phyloP scores from a whole-genome alignment of 2,797 vertebrate genomes.

The Chrosomus eos region DNA sequence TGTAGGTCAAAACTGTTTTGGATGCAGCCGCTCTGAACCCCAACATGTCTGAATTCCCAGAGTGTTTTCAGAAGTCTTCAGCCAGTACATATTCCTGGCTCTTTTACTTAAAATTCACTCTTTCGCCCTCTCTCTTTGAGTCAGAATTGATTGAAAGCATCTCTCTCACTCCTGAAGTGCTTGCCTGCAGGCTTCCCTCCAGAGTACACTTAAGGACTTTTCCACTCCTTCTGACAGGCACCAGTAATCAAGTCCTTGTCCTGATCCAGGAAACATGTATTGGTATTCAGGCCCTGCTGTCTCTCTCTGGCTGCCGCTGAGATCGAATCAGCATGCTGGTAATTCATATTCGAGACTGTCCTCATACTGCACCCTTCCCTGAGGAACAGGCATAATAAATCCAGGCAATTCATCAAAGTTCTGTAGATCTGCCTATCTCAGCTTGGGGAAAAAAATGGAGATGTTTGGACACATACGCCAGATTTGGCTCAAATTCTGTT shows the following conservation, averaged over 20 bases:
- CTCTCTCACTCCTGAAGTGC: slow-evolving; percentile 20
- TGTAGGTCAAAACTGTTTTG: neutral
- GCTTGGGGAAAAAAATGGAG: slow-evolving; percentile 18
- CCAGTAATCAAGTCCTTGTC: slow-evolving; percentile 40
- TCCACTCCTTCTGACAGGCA: slow-evolving; percentile 43
- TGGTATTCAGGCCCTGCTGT: slow-evolving; percentile 30
- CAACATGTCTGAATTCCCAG: slow-evolving; percentile 24
- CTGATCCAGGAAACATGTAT: slow-evolving; percentile 33
- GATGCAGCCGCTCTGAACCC: neutral
- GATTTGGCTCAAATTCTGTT: slow-evolving; percentile 2
- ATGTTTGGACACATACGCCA: neutral
- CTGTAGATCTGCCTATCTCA: slow-evolving; percentile 9
- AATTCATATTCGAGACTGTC: slow-evolving; percentile 31
- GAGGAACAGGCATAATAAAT: slow-evolving; percentile 18
- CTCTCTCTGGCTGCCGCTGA: slow-evolving; percentile 26
- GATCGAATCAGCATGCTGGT: slow-evolving; percentile 27
- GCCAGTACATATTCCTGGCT: slow-evolving; percentile 10
- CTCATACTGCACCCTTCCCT: slow-evolving; percentile 8
- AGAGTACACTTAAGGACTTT: slow-evolving; percentile 43
- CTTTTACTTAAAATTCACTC: slow-evolving; percentile 6
- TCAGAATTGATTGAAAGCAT: slow-evolving; percentile 38
- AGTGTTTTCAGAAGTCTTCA: slow-evolving; percentile 15
- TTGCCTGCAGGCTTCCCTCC: slow-evolving; percentile 40
- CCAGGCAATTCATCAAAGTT: slow-evolving; percentile 12
- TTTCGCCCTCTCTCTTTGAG: neutral